phyloP scores from a whole-genome alignment of 1,140 invertebrate species.

The Trichomalopsis sarcophagae region DNA sequence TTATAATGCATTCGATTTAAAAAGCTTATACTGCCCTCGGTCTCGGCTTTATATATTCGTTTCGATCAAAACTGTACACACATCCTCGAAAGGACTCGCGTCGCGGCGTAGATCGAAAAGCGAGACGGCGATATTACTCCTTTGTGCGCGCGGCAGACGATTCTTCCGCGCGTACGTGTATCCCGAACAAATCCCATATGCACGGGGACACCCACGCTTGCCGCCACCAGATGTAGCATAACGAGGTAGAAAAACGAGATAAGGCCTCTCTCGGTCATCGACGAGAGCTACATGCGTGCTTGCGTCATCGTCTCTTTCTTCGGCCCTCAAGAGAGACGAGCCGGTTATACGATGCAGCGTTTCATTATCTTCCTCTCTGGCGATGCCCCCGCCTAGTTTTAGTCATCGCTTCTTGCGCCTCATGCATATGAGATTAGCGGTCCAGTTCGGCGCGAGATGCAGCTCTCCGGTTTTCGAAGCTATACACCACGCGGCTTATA shows the following conservation, averaged over 20 bases:
- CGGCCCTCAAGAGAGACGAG: neutral
- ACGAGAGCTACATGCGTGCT: slow-evolving; percentile 12
- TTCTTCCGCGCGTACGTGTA: slow-evolving; percentile 18
- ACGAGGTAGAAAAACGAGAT: slow-evolving; percentile 38
- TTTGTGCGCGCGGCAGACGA: slow-evolving; percentile 11
- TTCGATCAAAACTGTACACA: slow-evolving; percentile 20
- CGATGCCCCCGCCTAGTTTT: neutral
- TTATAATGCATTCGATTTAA: neutral
- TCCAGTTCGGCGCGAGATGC: neutral
- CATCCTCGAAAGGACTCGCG: neutral
- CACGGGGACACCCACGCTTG: slow-evolving; percentile 16
- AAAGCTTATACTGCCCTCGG: neutral
- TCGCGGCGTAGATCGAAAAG: neutral
- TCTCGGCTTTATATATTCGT: neutral
- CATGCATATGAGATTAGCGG: slow-evolving; percentile 21
- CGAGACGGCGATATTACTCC: slow-evolving; percentile 2
- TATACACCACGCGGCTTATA: neutral
- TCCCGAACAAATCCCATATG: slow-evolving; percentile 11
- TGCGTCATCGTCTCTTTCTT: slow-evolving; percentile 10
- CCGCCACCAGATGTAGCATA: neutral
- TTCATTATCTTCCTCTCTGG: neutral
- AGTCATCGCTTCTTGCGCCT: neutral
- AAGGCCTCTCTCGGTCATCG: slow-evolving; percentile 28
- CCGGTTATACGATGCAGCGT: neutral
- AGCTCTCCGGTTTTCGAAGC: neutral